These are phyloP conservation scores for Drosophila kambysellisi DNA, from an alignment of 2,888 invertebrate genomes.

Conservation along the genomic window DNA sequence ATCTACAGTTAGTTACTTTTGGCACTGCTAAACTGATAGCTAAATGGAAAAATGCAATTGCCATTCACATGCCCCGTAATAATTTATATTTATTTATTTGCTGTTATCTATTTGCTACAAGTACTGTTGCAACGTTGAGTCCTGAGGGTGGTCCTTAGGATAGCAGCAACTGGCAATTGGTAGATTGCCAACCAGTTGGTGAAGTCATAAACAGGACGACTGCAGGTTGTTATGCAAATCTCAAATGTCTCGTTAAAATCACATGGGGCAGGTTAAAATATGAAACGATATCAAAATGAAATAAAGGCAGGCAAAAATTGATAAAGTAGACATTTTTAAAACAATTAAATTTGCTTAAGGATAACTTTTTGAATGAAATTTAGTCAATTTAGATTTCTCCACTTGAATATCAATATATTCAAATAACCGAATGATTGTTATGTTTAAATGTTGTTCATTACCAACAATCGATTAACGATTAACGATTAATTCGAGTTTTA, in stretches of 20 bases:
- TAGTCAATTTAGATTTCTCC: not conserved
- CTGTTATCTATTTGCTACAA: slow-evolving; percentile 63
- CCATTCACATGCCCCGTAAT: slow-evolving; percentile 33
- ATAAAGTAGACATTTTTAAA: not conserved
- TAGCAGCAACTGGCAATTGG: slow-evolving; percentile 16
- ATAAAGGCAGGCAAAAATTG: not conserved
- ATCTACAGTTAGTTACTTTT: slow-evolving; percentile 8
- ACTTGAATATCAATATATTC: not conserved
- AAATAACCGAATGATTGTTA: not conserved
- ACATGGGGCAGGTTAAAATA: slow-evolving; percentile 5
- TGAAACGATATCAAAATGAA: slow-evolving; percentile 6
- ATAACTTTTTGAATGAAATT: not conserved
- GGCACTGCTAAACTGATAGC: slow-evolving; percentile 22
- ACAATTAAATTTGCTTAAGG: not conserved
- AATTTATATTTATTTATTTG: slow-evolving; percentile 65
- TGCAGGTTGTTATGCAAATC: slow-evolving; percentile 47
- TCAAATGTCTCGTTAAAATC: slow-evolving; percentile 66
- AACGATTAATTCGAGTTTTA: not conserved
- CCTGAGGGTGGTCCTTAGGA: not conserved
- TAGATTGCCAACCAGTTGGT: slow-evolving; percentile 30
- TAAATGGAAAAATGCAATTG: slow-evolving; percentile 25
- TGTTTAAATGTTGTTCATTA: not conserved
- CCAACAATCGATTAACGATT: not conserved
- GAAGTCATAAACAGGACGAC: slow-evolving; percentile 13
- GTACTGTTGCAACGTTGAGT: slow-evolving; percentile 33